Base-by-base conservation (phyloP, 2,888 invertebrate genomes). In the Lasioglossum calceatum region DNA sequence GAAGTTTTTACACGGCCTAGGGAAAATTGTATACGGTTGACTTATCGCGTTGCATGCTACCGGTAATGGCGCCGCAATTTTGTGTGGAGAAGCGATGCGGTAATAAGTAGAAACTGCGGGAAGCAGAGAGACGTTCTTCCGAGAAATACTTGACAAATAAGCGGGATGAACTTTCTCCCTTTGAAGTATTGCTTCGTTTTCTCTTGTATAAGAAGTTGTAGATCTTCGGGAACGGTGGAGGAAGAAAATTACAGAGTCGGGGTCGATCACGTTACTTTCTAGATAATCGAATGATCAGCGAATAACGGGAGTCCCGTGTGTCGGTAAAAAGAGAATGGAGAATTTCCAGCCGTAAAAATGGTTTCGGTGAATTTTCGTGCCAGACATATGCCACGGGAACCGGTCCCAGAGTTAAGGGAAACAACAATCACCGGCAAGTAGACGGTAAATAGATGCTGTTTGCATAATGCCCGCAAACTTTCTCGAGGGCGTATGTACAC, bases 381-480 rank as follows among this genome's bases (percentile, higher is more conserved):
- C 79, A 27, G 72, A 64, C 61, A 73, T 36, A 73, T 36, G 58
- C n/a, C 32, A 8, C 47, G 23, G 64, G 10, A 77, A 84, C 72
- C 64, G 64, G 54, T 79, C 79, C 27, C 42, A 32, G 58, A 19
- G 74, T 27, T 71, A 39, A 75, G 50, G 86, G 64, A 80, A 79
- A 85, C 54, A 77, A 78, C 73, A 79, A 71, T 85, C 85, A 73
- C 58, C 8, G 58, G 76, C 54, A 74, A 85, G 76, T 79, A 58
- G 76, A 79, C 54, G 58, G 72, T 47, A 79, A 77, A 79, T 77
- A 85, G 85, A 79, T 67, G 72, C 54, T 47, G 79, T 85, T 85
- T 85, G 85, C 85, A 85, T 85, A 85, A 85, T 77, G 72, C 73
- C 58, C 27, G 39, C 72, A 54, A 85, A 85, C 54, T 85, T 73